phyloP scores from a whole-genome alignment of 2,113 vertebrate genomes.

The Oryzias melastigma region DNA sequence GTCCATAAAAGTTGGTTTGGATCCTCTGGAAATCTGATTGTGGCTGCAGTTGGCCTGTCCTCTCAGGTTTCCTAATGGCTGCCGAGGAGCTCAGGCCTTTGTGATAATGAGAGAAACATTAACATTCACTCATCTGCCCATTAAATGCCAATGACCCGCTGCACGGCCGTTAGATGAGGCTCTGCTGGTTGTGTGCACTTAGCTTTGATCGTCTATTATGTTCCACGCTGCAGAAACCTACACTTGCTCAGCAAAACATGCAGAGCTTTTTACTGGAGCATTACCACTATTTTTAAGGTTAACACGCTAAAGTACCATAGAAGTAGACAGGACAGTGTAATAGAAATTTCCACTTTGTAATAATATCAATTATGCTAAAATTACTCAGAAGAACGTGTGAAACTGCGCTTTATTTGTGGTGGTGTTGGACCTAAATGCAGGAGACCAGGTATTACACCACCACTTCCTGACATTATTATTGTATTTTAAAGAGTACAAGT shows the following conservation, averaged over 20 bases:
- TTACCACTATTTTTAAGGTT: conserved; percentile 18
- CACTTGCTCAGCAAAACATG: conserved; percentile 17
- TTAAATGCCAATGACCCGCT: conserved; percentile 57
- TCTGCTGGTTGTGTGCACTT: conserved; percentile 37
- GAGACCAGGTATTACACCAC: too few species aligned
- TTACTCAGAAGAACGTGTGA: too few species aligned
- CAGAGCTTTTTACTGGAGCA: conserved; percentile 15
- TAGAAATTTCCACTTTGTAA: background rate
- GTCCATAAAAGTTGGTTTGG: conserved; percentile 51
- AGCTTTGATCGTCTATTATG: conserved; percentile 44
- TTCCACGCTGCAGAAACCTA: conserved; percentile 20
- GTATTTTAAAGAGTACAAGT: too few species aligned
- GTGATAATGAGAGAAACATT: conserved; percentile 64
- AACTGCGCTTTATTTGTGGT: too few species aligned
- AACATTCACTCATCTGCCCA: conserved; percentile 60
- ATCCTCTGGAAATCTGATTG: conserved; percentile 4
- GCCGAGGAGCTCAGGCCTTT: conserved; percentile 41
- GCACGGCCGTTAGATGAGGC: conserved; percentile 45
- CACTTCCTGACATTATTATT: too few species aligned
- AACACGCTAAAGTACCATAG: conserved; percentile 10
- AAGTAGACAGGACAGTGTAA: conserved; percentile 2
- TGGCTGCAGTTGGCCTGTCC: conserved; percentile 25
- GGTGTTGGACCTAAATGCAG: too few species aligned
- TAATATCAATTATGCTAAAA: too few species aligned
- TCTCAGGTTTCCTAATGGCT: conserved; percentile 47